Evolutionary conservation across 2,888 invertebrate species (phyloP), one percentile per base, ranked within the genome.

Genomic region (Mesochorus sp.): DNA sequence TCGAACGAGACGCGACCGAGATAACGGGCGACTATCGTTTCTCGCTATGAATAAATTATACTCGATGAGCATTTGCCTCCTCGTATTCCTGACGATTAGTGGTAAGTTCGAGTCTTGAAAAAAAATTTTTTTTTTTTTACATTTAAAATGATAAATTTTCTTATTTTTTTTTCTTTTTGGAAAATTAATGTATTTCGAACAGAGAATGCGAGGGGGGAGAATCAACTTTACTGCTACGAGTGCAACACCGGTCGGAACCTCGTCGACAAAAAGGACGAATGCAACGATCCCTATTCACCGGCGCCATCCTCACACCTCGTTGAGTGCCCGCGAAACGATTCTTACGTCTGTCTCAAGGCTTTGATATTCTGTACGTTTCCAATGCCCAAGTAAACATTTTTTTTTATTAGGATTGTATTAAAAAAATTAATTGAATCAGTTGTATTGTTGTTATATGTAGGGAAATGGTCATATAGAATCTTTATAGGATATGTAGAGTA

Each of bases 271-370:
- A 83, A 76, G 26, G 74, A 72, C 19, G 85, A 83, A 26, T 88
- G 88, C 81, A 88, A 87, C 66, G 87, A 88, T 55, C 88, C 88
- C 55, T 88, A 85, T 55, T 51, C 24, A 4, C 81, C 84, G 8
- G 57, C 77, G 21, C 80, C 82, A 10, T 42, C 80, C 21, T 66
- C 76, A 37, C 81, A 86, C 64, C 68, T 88, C 26, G 76, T 81
- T 0, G 79, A 73, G 3, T 88, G 88, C 66, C 84, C 85, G 0
- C 76, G 64, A 14, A 82, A 85, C 31, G 87, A 86, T 53, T 71
- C 85, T 17, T 81, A 88, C 55, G 82, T 83, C 44, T 88, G 88
- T 55, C 70, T 87, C 37, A 88, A 88, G 66, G 84, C 84, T 44
- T 53, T 84, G 37, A 76, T 88, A 51, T 80, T 81, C 24, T 84